A percentile compares a stretch with the other conserved stretches of the same genome.
These are phyloP conservation scores for Centropus bengalensis DNA, from an alignment of 2,113 vertebrate species.

Conservation along the genomic window DNA sequence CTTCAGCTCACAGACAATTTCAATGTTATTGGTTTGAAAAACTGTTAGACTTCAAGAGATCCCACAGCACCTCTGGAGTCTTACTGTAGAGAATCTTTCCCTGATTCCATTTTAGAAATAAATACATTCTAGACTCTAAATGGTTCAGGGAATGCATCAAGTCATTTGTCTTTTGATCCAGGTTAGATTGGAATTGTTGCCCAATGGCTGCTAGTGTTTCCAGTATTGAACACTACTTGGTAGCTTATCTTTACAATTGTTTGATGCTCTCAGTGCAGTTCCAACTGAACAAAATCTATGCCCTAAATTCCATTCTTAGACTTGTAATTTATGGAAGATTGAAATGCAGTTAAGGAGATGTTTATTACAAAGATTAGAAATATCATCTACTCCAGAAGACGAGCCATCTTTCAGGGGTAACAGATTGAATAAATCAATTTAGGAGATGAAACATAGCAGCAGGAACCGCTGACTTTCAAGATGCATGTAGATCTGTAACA, in stretches of 20 bases:
- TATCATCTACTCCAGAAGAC: neutral
- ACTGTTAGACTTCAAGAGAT: neutral
- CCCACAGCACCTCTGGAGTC: neutral
- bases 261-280: neutral
- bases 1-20: neutral
- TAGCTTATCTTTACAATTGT: neutral
- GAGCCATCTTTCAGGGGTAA: neutral
- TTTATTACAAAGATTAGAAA: neutral
- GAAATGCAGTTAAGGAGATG: neutral
- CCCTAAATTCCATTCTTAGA: neutral
- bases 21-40: neutral
- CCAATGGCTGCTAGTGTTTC: neutral
- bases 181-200: too few relatives aligned
- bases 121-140: neutral
- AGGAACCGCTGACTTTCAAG: neutral
- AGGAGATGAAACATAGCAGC: neutral
- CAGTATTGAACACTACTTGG: neutral
- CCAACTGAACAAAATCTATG: neutral
- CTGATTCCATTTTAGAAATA: neutral
- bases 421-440: neutral
- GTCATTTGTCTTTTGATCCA: neutral
- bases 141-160: neutral
- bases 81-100: neutral
- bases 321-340: neutral
- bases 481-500: neutral